Percentiles rank a stretch among this genome's conserved stretches.
Conservation (phyloP, 2,888 invertebrate species). For the Trachelus troglodyta region DNA sequence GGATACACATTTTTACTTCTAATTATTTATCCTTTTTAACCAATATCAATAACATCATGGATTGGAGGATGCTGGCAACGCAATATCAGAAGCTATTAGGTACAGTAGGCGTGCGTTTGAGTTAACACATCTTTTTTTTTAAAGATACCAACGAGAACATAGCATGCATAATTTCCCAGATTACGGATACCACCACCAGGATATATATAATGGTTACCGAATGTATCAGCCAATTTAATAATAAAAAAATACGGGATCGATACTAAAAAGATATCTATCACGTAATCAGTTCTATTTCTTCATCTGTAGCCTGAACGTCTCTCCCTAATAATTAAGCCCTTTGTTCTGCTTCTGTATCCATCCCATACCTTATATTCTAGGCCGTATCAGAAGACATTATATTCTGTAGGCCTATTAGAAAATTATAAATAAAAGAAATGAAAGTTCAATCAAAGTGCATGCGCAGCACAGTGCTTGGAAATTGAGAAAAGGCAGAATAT, state of each 20-base stretch:
- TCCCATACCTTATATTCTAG: constrained; percentile 24
- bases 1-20: neutral
- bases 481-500: neutral
- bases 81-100: neutral
- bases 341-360: constrained; percentile 23
- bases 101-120: neutral
- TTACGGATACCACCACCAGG: neutral
- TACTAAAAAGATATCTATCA: neutral
- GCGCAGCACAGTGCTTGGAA: neutral
- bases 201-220: neutral
- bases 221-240: neutral
- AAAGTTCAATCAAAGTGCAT: neutral
- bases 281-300: neutral
- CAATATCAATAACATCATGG: neutral
- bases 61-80: neutral
- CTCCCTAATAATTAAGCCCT: neutral
- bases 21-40: neutral
- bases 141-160: neutral
- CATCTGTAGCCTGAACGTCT: neutral
- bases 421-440: neutral
- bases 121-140: neutral
- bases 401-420: neutral
- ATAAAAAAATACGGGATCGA: constrained; percentile 4
- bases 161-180: neutral
- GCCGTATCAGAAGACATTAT: neutral